These are phyloP conservation scores for Yponomeuta cagnagella DNA, from an alignment of 2,888 invertebrate species.

Conservation along the genomic window DNA sequence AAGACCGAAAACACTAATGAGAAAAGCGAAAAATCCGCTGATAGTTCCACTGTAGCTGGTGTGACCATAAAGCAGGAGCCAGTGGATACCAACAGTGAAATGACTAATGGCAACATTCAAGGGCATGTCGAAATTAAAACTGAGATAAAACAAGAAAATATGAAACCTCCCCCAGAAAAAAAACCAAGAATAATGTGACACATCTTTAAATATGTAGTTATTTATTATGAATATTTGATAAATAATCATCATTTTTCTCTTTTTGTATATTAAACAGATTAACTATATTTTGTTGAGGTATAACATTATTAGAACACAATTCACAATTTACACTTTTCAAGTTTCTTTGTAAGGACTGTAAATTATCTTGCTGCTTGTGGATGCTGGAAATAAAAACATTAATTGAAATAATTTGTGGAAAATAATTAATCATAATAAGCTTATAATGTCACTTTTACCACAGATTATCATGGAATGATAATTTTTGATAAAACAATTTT, in stretches of 20 bases:
- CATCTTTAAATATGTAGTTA: slow-evolving; percentile 1
- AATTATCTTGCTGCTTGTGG: slow-evolving; percentile 19
- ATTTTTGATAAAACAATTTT: no score
- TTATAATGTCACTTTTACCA: not conserved
- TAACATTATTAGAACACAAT: slow-evolving; percentile 40
- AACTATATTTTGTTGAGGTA: slow-evolving; percentile 41
- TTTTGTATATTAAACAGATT: slow-evolving; percentile 53
- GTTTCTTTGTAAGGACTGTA: slow-evolving; percentile 26
- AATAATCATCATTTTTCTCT: slow-evolving; percentile 44
- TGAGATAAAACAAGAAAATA: slow-evolving; percentile 82
- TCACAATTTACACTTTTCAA: slow-evolving; percentile 53
- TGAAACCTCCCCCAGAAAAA: slow-evolving; percentile 93
- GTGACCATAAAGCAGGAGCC: slow-evolving; percentile 70
- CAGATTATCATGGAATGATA: not conserved
- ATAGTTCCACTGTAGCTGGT: slow-evolving; percentile 48
- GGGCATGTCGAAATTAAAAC: slow-evolving; percentile 77
- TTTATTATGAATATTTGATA: slow-evolving; percentile 17
- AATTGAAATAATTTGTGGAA: not conserved
- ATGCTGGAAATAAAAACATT: slow-evolving; percentile 27
- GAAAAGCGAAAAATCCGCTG: slow-evolving; percentile 52
- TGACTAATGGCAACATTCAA: slow-evolving; percentile 59
- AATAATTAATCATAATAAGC: not conserved
- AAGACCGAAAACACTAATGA: slow-evolving; percentile 62
- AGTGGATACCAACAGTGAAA: slow-evolving; percentile 59
- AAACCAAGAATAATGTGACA: slow-evolving; percentile 76